Evolutionary conservation across 2,888 invertebrate species (phyloP), one percentile per base, ranked within the genome.

Genomic region (Drosophila flavopinicola): DNA sequence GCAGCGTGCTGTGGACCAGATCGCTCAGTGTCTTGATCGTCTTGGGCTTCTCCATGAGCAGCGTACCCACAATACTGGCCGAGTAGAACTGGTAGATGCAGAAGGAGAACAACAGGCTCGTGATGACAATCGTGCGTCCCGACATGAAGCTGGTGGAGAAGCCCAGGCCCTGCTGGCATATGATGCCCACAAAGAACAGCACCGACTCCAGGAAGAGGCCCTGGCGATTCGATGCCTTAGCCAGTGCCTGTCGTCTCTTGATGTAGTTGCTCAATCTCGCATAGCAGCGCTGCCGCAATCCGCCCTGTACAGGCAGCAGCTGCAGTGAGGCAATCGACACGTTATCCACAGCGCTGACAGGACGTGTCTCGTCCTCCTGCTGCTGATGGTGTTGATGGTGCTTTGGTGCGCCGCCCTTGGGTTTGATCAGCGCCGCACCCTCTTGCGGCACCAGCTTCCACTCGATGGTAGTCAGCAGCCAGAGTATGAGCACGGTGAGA

Each of bases 1-100:
- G 92, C 61, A 95, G 83, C 15, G 92, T 91, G 66, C 94, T 94
- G 24, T 92, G 90, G 44, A 93, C 79, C 61, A 95, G 86, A 80
- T 94, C 94, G 42, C 92, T 89, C 17, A 94, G 78, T 2, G 92
- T 93, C 59, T 92, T 92, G 38, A 95, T 94, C 20, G 92, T 93
- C 73, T 93, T 93, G 0, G 94, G 93, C 10, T 93, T 92, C 54
- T 94, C 93, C 85, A 93, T 92, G 29, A 95, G 89, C 56, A 94
- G 85, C 0, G 94, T 93, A 0, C 95, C 94, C 1, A 95, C 94
- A 42, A 95, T 93, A 42, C 93, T 93, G 1, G 94, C 95, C 37
- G 94, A 94, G 88, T 95, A 95, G 88, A 94, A 95, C 83, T 94
- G 94, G 87, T 94, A 94, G 38, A 94, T 90, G 13, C 93, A 92